These are phyloP conservation scores for Paramisgurnus dabryanus DNA, from an alignment of 2,113 vertebrate species.

Conservation along the genomic window DNA sequence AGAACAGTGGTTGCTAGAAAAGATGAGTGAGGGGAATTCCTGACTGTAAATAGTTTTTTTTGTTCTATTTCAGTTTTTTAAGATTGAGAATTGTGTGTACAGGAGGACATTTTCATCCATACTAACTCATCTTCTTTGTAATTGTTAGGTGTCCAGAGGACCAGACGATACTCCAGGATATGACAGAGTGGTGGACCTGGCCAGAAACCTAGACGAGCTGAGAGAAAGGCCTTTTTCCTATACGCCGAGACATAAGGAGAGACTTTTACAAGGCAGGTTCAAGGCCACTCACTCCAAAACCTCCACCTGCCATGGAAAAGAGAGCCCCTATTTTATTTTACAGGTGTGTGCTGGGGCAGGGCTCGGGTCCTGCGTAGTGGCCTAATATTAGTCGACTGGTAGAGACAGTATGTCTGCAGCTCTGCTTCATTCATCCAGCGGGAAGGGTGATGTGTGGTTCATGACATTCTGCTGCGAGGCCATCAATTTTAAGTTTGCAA, in stretches of 20 bases:
- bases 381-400: too few species aligned
- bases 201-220: background rate
- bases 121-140: background rate
- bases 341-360: background rate
- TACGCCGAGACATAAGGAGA: background rate
- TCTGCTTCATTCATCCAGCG: too few species aligned
- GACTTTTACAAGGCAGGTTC: background rate
- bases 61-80: background rate
- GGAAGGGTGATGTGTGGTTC: too few species aligned
- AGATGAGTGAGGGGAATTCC: background rate
- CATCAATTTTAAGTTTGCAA: too few species aligned
- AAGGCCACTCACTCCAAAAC: background rate
- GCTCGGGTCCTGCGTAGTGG: too few species aligned
- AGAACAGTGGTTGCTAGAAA: background rate
- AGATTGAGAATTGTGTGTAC: too few species aligned
- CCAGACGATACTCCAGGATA: background rate
- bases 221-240: constrained; percentile 1
- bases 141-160: constrained; percentile 7
- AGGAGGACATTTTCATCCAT: constrained; percentile 1
- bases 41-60: background rate
- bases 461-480: too few species aligned
- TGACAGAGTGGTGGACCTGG: constrained; percentile 14
- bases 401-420: too few species aligned
- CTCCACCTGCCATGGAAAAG: too few species aligned
- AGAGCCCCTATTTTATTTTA: background rate